Base-by-base conservation (phyloP, 2,113 vertebrate species). In the Nycticebus coucang region DNA sequence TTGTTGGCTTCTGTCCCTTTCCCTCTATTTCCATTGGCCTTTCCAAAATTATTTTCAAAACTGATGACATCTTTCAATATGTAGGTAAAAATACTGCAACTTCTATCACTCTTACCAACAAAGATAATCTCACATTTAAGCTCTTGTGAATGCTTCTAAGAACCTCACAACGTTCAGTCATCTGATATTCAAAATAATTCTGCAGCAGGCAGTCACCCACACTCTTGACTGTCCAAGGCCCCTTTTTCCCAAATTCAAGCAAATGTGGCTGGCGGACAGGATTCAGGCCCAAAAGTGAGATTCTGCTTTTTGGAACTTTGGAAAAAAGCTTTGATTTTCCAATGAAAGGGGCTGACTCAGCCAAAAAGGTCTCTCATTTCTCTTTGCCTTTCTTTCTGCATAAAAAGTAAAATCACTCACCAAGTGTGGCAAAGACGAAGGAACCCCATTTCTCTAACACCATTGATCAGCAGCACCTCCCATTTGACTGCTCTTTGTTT, bases 41-140 rank as follows among this genome's bases (percentile, higher is more conserved):
- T 50, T 45, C 50, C 68, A 77, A 95, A 96, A 78, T 64, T 24
- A 86, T 81, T 94, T 92, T 57, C 14, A 12, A 86, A 79, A 68
- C 60, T 74, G 37, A n/a, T 57, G 30, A 45, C 7, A 68, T 57
- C 35, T 85, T 59, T 68, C 41, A 81, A 45, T 15, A 35, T 3
- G 28, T 26, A 35, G 4, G 11, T 21, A 75, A 92, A 95, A 71
- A 80, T 57, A 59, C n/a, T 71, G 26, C 2, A 41, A n/a, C 21
- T 64, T 64, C 66, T 93, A 55, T 17, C 19, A 62, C 62, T 71
- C 85, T 60, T 69, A 62, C n/a, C 17, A 59, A 37, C 53, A 64
- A 74, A 75, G 11, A 72, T 24, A 84, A 10, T 28, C 50, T 92
- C 59, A 50, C 12, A 78, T 53, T 72, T 33, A 66, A 91, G 26